Conservation (phyloP, 1,140 invertebrate genomes). For the Stegodyphus dumicola region DNA sequence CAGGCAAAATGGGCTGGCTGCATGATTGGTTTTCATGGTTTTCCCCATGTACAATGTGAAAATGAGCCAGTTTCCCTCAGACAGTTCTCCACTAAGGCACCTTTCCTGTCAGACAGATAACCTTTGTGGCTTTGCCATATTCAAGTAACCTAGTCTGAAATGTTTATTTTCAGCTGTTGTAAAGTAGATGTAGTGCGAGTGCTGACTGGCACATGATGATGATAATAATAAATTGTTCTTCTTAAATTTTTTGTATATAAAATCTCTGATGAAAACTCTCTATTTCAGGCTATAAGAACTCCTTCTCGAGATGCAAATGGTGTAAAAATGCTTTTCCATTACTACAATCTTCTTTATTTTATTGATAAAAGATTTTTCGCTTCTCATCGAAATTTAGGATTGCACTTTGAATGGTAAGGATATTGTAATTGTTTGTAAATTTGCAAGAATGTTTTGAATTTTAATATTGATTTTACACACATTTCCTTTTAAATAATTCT, state of each 20-base stretch:
- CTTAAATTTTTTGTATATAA: background rate
- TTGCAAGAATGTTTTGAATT: background rate
- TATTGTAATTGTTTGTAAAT: constrained; percentile 4
- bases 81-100: too few species aligned
- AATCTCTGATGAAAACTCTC: background rate
- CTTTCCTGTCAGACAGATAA: too few species aligned
- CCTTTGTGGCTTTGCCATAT: too few species aligned
- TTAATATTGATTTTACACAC: too few species aligned
- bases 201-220: too few species aligned
- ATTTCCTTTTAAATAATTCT: too few species aligned
- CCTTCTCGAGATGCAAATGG: constrained; percentile 88
- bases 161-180: background rate
- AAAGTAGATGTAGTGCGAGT: background rate
- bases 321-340: constrained; percentile 89
- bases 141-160: too few species aligned
- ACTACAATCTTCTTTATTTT: constrained; percentile 95
- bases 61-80: too few species aligned
- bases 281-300: constrained; percentile 84
- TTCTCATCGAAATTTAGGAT: constrained; percentile 85
- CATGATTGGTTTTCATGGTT: too few species aligned
- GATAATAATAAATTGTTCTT: too few species aligned
- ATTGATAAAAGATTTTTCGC: constrained; percentile 95
- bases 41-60: too few species aligned
- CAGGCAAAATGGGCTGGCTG: too few species aligned
- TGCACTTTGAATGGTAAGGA: constrained; percentile 93